Evolutionary conservation across 1,140 invertebrate genomes (phyloP).

Genomic region (Drosophila nigromelanica): DNA sequence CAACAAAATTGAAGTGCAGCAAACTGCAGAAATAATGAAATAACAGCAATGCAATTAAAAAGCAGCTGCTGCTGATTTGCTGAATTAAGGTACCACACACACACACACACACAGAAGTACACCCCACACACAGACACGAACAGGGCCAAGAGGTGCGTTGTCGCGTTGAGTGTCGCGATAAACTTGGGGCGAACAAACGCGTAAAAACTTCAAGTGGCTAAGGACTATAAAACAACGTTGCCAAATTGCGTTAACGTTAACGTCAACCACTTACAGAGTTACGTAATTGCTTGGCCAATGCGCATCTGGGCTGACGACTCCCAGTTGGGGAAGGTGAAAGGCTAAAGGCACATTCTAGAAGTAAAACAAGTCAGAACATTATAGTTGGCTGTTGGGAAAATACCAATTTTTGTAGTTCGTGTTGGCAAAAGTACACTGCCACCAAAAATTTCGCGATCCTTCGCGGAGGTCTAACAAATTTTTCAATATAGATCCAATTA

Average conservation of each 20-base stretch:
- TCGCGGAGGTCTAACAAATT: too few relatives aligned
- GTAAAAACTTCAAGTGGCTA: slow-evolving; percentile 54
- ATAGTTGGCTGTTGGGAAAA: too few relatives aligned
- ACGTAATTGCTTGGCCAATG: slow-evolving; percentile 49
- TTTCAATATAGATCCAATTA: too few relatives aligned
- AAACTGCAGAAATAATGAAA: slow-evolving; percentile 74
- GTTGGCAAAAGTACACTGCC: too few relatives aligned
- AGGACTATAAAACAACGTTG: slow-evolving; percentile 42
- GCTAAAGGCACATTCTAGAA: too few relatives aligned
- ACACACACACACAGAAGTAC: slow-evolving; percentile 13
- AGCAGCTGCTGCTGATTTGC: slow-evolving; percentile 62
- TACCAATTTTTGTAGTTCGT: too few relatives aligned
- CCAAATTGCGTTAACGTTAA: slow-evolving; percentile 51
- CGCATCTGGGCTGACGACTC: background rate
- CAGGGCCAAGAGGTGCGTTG: slow-evolving; percentile 37
- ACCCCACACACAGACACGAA: slow-evolving; percentile 2
- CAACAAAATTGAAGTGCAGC: slow-evolving; percentile 61
- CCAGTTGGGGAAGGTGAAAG: background rate
- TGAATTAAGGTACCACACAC: slow-evolving; percentile 48
- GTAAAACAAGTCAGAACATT: too few relatives aligned
- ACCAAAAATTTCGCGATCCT: too few relatives aligned
- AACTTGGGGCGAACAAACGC: slow-evolving; percentile 43
- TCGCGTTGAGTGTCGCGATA: slow-evolving; percentile 33
- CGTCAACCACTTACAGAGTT: slow-evolving; percentile 49
- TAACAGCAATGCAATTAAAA: slow-evolving; percentile 79